These are phyloP conservation scores for Opisthograptis luteolata DNA, from an alignment of 2,888 invertebrate species.

Conservation along the genomic window DNA sequence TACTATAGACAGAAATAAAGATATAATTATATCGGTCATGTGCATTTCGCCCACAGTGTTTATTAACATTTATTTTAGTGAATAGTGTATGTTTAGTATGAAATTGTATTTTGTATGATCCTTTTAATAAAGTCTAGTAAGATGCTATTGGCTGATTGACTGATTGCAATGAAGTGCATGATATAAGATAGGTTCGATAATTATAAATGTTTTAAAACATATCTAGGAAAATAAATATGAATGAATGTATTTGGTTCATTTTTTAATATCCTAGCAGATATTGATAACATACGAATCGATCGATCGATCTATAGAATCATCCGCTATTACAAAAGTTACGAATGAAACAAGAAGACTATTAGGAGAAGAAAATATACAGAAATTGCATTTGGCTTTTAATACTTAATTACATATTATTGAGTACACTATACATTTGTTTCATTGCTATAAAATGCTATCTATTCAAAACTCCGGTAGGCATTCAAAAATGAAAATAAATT, in stretches of 20 bases:
- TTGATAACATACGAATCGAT: conserved; percentile 18
- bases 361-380: conserved; percentile 55
- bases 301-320: neutral
- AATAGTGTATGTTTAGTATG: conserved; percentile 33
- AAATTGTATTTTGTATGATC: conserved; percentile 40
- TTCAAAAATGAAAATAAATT: conserved; percentile 78
- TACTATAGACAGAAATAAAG: conserved; percentile 2
- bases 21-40: neutral
- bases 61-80: conserved; percentile 9
- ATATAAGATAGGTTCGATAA: conserved; percentile 42
- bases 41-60: conserved; percentile 10
- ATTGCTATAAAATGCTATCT: conserved; percentile 85
- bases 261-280: conserved; percentile 37
- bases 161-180: conserved; percentile 47
- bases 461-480: conserved; percentile 83
- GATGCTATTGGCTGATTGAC: conserved; percentile 38
- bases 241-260: conserved; percentile 48
- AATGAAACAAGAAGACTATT: conserved; percentile 24
- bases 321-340: conserved; percentile 17
- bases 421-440: conserved; percentile 83
- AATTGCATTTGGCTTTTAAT: conserved; percentile 82
- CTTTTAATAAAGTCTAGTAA: conserved; percentile 26
- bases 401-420: conserved; percentile 83
- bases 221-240: conserved; percentile 62
- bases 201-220: conserved; percentile 59